Evolutionary conservation across 2,888 invertebrate species (phyloP), one percentile per base, ranked within the genome.

Genomic region (Drosophila colorata): DNA sequence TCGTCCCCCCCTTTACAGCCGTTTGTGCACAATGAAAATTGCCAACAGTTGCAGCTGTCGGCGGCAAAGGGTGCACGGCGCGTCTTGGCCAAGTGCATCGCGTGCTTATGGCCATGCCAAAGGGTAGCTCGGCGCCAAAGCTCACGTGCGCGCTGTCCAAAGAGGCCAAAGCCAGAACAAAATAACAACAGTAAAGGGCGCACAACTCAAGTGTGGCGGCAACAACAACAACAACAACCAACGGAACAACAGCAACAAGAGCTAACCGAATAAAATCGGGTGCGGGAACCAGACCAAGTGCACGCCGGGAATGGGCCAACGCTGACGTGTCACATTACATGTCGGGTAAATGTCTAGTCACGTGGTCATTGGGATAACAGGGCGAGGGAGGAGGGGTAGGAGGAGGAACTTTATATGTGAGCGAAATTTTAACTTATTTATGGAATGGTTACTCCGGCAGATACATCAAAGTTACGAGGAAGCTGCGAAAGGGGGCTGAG

Each of bases 21-120:
- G 40, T 25, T 43, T 46, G 57, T 40, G 60, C 59, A 68, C 63
- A 64, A 61, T 71, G 66, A 78, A 85, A 78, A 85, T 79, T 82
- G 67, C 78, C 83, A 74, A 74, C 87, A 83, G 71, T 85, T 87
- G 81, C 83, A 77, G 74, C 79, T 74, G 74, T 52, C 38, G 64
- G 65, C 14, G n/a, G 49, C 48, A 18, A 68, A 56, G 64, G 69
- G 53, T 55, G 55, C 59, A 28, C 13, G 40, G 35, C 37, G 28
- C 40, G 53, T 56, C 85, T 79, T 82, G 85, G 88, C 88, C 88
- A 87, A 86, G 85, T 87, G 86, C 88, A 86, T 86, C 85, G 85
- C 85, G 86, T 86, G 85, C 85, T 74, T 72, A 41, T 46, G 80
- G 70, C 69, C 71, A 44, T 43, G 57, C 58, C 64, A 47, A 78